Conservation (phyloP, 1,140 invertebrate species). For the Brachionus sp. region DNA sequence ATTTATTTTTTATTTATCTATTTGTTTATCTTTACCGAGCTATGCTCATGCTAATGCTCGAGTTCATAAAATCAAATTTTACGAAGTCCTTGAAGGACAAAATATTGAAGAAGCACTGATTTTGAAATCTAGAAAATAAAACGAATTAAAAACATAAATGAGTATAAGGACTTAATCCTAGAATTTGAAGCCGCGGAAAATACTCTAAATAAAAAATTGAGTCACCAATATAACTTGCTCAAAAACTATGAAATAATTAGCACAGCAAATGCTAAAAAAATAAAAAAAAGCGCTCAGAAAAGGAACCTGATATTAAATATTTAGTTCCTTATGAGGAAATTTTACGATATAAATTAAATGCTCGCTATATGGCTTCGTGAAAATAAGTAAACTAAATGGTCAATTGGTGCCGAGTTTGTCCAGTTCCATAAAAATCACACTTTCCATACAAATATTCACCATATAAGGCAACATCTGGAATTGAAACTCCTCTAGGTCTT, state of each 20-base stretch:
- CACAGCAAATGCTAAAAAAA: neutral
- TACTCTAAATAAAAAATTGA: neutral
- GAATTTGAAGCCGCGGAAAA: neutral
- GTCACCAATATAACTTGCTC: neutral
- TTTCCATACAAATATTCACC: neutral
- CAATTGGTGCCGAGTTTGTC: neutral
- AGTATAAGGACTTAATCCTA: neutral
- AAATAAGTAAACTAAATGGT: neutral
- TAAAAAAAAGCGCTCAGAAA: neutral
- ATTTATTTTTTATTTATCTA: too few species aligned
- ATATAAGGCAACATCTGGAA: neutral
- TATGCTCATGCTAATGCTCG: too few species aligned
- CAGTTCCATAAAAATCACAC: neutral
- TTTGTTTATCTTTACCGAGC: too few species aligned
- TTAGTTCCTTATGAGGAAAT: too few species aligned
- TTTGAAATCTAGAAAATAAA: neutral
- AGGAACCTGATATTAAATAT: too few species aligned
- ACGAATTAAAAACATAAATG: neutral
- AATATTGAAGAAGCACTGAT: neutral
- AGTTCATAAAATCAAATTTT: too few species aligned
- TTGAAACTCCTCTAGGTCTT: constrained; percentile 1
- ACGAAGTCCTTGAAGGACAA: too few species aligned
- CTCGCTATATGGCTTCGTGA: neutral
- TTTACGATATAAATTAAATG: too few species aligned
- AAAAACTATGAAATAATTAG: neutral